phyloP scores from a whole-genome alignment of 2,113 vertebrate species.

The Sprattus sprattus region DNA sequence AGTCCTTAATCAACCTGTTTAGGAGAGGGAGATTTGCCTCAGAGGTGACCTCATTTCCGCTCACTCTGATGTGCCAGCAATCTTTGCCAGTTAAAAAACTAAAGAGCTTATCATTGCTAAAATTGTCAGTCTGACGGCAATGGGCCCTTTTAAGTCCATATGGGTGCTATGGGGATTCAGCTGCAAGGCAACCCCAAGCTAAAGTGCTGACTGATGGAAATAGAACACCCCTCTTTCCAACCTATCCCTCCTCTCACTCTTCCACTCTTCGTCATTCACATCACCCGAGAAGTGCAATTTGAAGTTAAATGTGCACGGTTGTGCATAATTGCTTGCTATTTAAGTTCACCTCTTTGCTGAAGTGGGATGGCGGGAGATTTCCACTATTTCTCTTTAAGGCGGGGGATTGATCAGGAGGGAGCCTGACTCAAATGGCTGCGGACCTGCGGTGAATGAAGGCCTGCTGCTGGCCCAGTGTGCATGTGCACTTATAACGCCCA shows the following conservation, averaged over 20 bases:
- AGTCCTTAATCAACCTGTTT: constrained; percentile 16
- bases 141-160: constrained; percentile 12
- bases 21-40: constrained; percentile 49
- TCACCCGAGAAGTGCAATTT: background rate
- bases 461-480: background rate
- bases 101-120: constrained; percentile 59
- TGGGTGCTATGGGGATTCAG: background rate
- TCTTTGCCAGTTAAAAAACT: constrained; percentile 66
- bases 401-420: background rate
- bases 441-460: background rate
- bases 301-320: constrained; percentile 7
- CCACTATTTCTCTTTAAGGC: background rate
- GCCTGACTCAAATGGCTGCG: background rate
- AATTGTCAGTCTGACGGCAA: constrained; percentile 32
- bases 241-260: background rate
- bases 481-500: background rate
- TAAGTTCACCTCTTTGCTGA: background rate
- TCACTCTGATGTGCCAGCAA: constrained; percentile 60
- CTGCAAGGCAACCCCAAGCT: constrained; percentile 12
- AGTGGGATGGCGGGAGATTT: background rate
- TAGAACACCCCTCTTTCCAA: background rate
- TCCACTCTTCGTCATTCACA: background rate
- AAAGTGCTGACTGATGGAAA: constrained; percentile 18
- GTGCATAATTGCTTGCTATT: background rate
- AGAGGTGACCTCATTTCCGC: constrained; percentile 67